A percentile compares a stretch with the other conserved stretches of the same genome.
Evolutionary conservation across 2,113 vertebrate genomes (phyloP).

Genomic region (Macrotis lagotis): DNA sequence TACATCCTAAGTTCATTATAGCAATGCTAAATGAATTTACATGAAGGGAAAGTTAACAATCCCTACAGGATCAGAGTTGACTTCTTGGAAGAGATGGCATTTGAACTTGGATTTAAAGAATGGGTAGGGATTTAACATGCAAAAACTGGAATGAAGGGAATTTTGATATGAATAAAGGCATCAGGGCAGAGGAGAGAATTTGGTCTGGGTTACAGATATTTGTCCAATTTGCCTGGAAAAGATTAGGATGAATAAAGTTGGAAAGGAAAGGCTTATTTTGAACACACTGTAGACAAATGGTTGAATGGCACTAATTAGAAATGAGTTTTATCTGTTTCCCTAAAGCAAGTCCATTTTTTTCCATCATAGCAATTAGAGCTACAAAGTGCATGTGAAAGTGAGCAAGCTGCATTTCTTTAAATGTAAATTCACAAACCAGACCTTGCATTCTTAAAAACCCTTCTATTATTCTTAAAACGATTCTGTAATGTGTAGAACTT

Average conservation of each 20-base stretch:
- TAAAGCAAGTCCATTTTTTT: neutral
- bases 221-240: neutral
- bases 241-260: neutral
- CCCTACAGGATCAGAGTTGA: neutral
- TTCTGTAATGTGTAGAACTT: neutral
- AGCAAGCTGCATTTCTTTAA: neutral
- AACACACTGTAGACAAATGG: neutral
- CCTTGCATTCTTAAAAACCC: neutral
- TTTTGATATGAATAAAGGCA: neutral
- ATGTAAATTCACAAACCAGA: neutral
- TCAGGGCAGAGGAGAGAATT: neutral
- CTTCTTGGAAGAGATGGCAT: neutral
- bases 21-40: neutral
- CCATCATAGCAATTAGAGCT: neutral
- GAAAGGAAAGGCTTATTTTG: neutral
- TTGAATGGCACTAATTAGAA: neutral
- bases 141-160: neutral
- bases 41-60: neutral
- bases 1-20: neutral
- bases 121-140: neutral
- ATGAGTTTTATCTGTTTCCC: neutral
- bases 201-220: neutral
- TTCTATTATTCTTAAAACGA: neutral
- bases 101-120: neutral
- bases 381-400: neutral